A percentile compares a stretch with the other conserved stretches of the same genome.
phyloP scores from a whole-genome alignment of 1,140 invertebrate genomes.

The Neotoxoptera formosana region DNA sequence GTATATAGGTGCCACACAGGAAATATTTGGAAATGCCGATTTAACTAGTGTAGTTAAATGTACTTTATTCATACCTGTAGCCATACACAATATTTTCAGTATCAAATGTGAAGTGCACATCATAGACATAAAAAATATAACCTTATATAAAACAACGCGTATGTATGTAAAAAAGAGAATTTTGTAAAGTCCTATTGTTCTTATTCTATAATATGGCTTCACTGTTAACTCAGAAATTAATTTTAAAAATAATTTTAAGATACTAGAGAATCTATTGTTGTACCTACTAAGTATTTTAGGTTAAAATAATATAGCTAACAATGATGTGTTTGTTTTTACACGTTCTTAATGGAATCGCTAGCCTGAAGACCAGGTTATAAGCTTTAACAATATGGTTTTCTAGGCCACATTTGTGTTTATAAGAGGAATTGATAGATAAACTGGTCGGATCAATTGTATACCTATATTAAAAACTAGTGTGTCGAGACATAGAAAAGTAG shows the following conservation, averaged over 20 bases:
- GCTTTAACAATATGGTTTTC: slow-evolving; percentile 29
- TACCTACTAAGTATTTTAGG: slow-evolving; percentile 7
- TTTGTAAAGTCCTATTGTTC: neutral
- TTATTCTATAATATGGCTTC: neutral
- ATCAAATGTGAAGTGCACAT: neutral
- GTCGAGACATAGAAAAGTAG: slow-evolving; percentile 12
- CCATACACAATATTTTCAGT: neutral
- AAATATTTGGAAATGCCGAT: neutral
- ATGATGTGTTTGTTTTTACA: neutral
- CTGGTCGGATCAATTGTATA: slow-evolving; percentile 36
- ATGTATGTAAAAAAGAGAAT: neutral
- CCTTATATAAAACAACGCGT: neutral
- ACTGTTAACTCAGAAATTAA: neutral
- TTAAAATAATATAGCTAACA: neutral
- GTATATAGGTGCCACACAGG: neutral
- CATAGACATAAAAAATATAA: neutral
- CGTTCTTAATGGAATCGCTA: neutral
- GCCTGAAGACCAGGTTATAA: neutral
- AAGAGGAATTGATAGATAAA: slow-evolving; percentile 24
- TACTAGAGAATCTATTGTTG: neutral
- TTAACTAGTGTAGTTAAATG: neutral
- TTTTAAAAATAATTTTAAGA: neutral
- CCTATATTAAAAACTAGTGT: slow-evolving; percentile 49
- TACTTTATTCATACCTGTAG: neutral
- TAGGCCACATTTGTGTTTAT: slow-evolving; percentile 30